Evolutionary conservation across 1,140 invertebrate genomes (phyloP).

Genomic region (Dendroctonus valens): DNA sequence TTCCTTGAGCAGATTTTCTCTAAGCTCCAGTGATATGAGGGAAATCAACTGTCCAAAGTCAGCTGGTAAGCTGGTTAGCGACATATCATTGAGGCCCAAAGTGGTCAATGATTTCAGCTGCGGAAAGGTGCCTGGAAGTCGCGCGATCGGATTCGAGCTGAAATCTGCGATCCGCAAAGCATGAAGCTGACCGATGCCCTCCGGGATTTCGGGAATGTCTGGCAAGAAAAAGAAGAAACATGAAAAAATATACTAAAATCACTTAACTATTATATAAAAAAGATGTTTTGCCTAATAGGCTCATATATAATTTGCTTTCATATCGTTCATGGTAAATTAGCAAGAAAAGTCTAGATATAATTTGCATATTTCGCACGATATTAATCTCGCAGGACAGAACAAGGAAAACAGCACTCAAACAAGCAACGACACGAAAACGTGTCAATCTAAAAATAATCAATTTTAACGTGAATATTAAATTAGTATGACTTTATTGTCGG

Average conservation of each 20-base stretch:
- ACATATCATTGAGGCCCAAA: constrained; percentile 96
- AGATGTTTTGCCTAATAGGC: background rate
- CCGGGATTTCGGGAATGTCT: constrained; percentile 98
- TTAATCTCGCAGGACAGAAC: no score
- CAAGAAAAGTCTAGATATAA: no score
- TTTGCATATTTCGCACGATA: no score
- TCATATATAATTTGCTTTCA: no score
- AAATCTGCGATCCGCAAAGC: constrained; percentile 93
- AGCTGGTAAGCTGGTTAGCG: constrained; percentile 86
- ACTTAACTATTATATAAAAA: background rate
- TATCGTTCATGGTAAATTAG: no score
- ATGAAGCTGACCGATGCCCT: constrained; percentile 92
- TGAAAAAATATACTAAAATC: background rate
- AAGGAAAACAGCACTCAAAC: no score
- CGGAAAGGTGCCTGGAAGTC: constrained; percentile 91
- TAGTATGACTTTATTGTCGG: no score
- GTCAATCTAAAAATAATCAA: no score
- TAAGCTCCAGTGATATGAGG: constrained; percentile 88
- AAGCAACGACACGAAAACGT: no score
- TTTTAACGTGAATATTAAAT: no score
- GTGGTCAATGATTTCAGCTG: constrained; percentile 91
- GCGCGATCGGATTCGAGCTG: constrained; percentile 93
- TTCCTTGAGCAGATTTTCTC: constrained; percentile 94
- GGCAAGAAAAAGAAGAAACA: constrained; percentile 45
- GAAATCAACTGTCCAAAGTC: constrained; percentile 94